A percentile compares a stretch with the other conserved stretches of the same genome.
These are phyloP conservation scores for Drosophila conformis DNA, from an alignment of 2,888 invertebrate species.

Conservation along the genomic window DNA sequence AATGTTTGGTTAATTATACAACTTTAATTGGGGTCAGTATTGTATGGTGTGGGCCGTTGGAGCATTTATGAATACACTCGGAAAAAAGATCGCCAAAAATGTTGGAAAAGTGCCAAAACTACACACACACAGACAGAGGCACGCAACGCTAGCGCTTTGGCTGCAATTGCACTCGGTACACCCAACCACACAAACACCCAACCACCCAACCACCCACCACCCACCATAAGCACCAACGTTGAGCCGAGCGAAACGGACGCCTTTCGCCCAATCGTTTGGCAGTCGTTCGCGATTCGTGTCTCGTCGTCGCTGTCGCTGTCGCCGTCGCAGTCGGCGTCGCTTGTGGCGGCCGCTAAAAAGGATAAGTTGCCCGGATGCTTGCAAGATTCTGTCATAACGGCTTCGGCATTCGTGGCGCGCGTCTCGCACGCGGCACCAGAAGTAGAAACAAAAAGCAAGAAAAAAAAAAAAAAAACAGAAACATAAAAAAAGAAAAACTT, in stretches of 20 bases:
- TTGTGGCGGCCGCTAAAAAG: conserved; percentile 45
- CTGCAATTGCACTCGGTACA: conserved; percentile 48
- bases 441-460: conserved; percentile 9
- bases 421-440: conserved; percentile 54
- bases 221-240: background rate
- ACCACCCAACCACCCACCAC: conserved; percentile 3
- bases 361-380: conserved; percentile 75
- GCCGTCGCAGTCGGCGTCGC: conserved; percentile 29
- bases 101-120: background rate
- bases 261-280: conserved; percentile 18
- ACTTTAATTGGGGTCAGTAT: background rate
- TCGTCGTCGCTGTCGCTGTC: conserved; percentile 7
- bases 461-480: conserved; percentile 1
- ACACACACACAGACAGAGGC: background rate
- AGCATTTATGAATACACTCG: background rate
- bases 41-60: background rate
- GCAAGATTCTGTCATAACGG: conserved; percentile 78
- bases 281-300: conserved; percentile 1
- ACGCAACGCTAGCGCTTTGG: conserved; percentile 43
- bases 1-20: background rate
- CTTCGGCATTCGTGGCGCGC: conserved; percentile 75
- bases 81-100: background rate
- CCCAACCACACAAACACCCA: conserved; percentile 1
- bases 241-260: conserved; percentile 11
- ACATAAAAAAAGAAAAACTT: background rate